phyloP scores from a whole-genome alignment of 2,113 vertebrate genomes.

The Cyprinodon tularosa region DNA sequence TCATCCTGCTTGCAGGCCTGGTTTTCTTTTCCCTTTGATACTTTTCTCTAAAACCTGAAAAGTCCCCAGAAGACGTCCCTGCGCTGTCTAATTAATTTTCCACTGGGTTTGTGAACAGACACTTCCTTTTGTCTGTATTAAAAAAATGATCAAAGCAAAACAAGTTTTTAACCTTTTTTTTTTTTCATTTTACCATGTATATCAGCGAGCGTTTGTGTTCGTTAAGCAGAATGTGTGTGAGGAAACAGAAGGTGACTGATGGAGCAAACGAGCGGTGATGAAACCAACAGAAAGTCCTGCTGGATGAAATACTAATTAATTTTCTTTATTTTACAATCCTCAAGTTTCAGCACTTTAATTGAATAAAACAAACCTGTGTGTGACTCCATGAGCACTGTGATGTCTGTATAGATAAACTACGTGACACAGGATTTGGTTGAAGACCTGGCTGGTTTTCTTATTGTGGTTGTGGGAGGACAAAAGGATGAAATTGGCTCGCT shows the following conservation, averaged over 20 bases:
- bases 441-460: neutral
- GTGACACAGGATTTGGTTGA: conserved; percentile 1
- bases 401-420: neutral
- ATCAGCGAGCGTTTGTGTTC: conserved; percentile 30
- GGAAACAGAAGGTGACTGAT: neutral
- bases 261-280: conserved; percentile 55
- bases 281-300: conserved; percentile 44
- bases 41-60: conserved; percentile 28
- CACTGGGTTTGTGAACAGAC: conserved; percentile 26
- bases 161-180: neutral
- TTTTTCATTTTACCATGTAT: conserved; percentile 41
- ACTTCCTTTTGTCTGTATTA: conserved; percentile 7
- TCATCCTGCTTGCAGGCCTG: neutral
- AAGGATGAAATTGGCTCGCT: neutral
- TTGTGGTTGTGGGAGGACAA: conserved; percentile 11
- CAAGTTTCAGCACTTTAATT: conserved; percentile 5
- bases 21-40: conserved; percentile 30
- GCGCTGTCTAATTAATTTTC: conserved; percentile 49
- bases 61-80: conserved; percentile 6
- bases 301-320: conserved; percentile 26
- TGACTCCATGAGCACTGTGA: neutral
- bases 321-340: conserved; percentile 26
- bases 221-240: conserved; percentile 9
- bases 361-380: neutral
- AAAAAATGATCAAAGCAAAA: conserved; percentile 38